Evolutionary conservation across 2,113 vertebrate genomes (phyloP).

Genomic region (Xerus inauris): DNA sequence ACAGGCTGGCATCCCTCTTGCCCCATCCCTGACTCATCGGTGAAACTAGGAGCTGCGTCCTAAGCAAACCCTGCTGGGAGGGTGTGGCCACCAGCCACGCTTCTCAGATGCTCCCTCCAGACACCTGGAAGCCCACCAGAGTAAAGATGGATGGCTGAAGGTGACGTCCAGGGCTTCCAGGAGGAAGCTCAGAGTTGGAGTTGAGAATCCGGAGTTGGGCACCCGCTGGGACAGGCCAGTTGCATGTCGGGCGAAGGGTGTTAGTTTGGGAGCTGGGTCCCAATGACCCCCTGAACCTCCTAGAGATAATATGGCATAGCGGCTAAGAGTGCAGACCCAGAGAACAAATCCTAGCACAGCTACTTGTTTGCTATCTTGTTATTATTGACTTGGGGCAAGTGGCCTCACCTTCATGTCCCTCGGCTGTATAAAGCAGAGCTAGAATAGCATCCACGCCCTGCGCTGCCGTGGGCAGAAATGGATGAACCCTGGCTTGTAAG

Average conservation of each 20-base stretch:
- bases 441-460: not conserved
- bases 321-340: not conserved
- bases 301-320: fast-evolving
- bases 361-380: not conserved
- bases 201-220: not conserved
- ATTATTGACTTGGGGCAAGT: not conserved
- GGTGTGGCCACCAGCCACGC: not conserved
- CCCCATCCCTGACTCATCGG: not conserved
- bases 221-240: not conserved
- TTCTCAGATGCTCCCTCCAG: not conserved
- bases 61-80: not conserved
- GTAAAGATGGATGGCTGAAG: not conserved
- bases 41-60: not conserved
- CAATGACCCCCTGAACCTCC: not conserved
- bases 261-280: not conserved
- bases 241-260: no score
- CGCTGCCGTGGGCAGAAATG: not conserved
- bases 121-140: not conserved
- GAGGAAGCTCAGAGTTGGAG: not conserved
- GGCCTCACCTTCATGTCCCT: not conserved
- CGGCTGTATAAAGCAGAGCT: not conserved
- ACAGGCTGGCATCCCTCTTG: not conserved
- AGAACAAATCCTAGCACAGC: not conserved
- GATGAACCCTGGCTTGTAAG: fast-evolving
- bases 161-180: not conserved